Evolutionary conservation across 2,797 vertebrate genomes (phyloP), one percentile per base, ranked within the genome.

Genomic region (Somateria mollissima): DNA sequence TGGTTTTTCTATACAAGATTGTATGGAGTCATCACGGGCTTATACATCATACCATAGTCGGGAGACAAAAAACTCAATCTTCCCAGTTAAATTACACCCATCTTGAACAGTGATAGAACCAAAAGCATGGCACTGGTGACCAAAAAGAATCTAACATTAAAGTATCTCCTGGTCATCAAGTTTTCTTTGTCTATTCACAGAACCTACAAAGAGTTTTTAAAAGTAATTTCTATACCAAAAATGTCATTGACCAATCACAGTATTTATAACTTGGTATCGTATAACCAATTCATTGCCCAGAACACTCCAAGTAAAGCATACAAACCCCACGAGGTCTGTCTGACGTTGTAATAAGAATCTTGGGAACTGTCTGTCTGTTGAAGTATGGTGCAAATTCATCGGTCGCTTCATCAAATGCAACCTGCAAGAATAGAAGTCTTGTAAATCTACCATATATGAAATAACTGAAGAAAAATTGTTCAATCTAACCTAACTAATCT

Each of bases 371-470:
- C 69, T 99, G 95, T 84, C 98, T 98, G 30, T 99, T 99, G 94
- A 99, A 99, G 91, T 99, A 99, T n/a, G 99, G 97, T 43, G 99
- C 98, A 98, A 99, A 99, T 96, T 99, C 99, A 98, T 99, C 99
- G 12, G 99, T 99, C 94, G 98, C 98, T 97, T 99, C 99, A 80
- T 99, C 99, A 95, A 99, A 99, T 75, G 98, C 98, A 94, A 99
- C 98, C 99, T 99, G 89, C 22, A 95, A 97, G 89, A 61, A 95
- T 24, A 90, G 20, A 89, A 93, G 2, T 21, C 47, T 76, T 72
- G 47, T 79, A 84, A 96, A 87, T 75, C 69, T 15, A 84, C 27
- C 14, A 17, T 6, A 15, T 34, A 61, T 0, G 1, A 84, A 88
- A 72, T 22, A 84, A 69, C 0, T 43, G 19, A 60, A 45, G 7